Evolutionary conservation across 2,888 invertebrate species (phyloP), one percentile per base, ranked within the genome.

Genomic region (Orchesella flavescens): DNA sequence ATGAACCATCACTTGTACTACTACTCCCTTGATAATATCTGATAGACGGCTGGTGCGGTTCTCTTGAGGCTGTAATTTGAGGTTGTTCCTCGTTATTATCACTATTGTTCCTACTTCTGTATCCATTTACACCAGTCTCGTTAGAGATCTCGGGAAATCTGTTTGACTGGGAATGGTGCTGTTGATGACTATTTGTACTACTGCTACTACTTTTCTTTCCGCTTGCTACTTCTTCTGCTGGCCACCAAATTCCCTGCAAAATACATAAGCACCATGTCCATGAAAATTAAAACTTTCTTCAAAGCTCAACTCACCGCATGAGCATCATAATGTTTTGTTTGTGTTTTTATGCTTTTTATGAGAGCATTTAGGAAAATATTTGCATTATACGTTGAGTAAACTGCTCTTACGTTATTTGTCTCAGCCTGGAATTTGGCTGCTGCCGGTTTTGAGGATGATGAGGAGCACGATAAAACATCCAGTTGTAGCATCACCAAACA

Each of bases 21-120:
- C 49, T 77, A 15, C 66, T 72, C 84, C 69, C 63, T 68, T 65
- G 72, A 57, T 82, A 73, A 71, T 83, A 83, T 69, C 74, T 73
- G 71, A 63, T 61, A 17, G 61, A 78, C 49, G 78, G 78, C 78
- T 81, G 73, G 43, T 79, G 80, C 73, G 73, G 80, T 46, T 81
- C 81, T 81, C 74, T 74, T 69, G 82, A 72, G 66, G 82, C 72
- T 77, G 76, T 84, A 82, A 82, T 78, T 79, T 78, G 76, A 74
- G 66, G 81, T 75, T 82, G 84, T 66, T 78, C 85, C 75, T 83
- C 79, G 66, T 85, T 85, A 85, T 84, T 77, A 73, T 81, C 84
- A 66, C 75, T 72, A 53, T 83, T 84, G 74, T 68, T 78, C 7
- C 75, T 59, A 53, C 53, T 66, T n/a, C 34, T 53, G 12, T 74